A percentile compares a stretch with the other conserved stretches of the same genome.
Conservation (phyloP, 2,797 vertebrate species). For the Chelmon rostratus region DNA sequence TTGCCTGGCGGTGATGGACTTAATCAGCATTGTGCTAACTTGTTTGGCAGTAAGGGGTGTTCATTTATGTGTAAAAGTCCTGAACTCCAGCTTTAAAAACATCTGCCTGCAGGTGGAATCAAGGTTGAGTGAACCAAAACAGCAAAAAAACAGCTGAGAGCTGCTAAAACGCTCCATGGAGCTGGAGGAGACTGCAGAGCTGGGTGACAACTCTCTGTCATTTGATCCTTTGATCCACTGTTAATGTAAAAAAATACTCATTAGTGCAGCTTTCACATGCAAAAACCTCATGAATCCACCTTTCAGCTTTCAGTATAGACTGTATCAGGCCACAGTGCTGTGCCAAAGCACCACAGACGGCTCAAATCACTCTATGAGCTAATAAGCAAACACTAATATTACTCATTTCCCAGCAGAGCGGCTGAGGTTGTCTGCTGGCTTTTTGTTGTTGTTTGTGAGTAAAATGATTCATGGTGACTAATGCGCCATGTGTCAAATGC, state of each 20-base stretch:
- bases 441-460: conserved; percentile 51
- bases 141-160: background rate
- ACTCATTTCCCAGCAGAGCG: conserved; percentile 25
- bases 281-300: conserved; percentile 1
- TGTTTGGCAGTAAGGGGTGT: too few species aligned
- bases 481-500: conserved; percentile 67
- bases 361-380: background rate
- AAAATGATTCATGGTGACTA: conserved; percentile 63
- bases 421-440: conserved; percentile 26
- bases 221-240: background rate
- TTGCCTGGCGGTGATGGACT: too few species aligned
- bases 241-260: background rate
- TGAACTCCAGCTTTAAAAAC: too few species aligned
- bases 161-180: background rate
- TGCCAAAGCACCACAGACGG: background rate
- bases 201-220: background rate
- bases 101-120: background rate
- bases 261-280: background rate
- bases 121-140: background rate
- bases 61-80: too few species aligned
- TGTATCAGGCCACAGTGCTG: background rate
- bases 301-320: background rate
- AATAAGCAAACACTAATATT: conserved; percentile 14
- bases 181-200: background rate
- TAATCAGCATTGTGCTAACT: too few species aligned